Evolutionary conservation across 2,888 invertebrate genomes (phyloP).

Genomic region (Aporophyla nigra): DNA sequence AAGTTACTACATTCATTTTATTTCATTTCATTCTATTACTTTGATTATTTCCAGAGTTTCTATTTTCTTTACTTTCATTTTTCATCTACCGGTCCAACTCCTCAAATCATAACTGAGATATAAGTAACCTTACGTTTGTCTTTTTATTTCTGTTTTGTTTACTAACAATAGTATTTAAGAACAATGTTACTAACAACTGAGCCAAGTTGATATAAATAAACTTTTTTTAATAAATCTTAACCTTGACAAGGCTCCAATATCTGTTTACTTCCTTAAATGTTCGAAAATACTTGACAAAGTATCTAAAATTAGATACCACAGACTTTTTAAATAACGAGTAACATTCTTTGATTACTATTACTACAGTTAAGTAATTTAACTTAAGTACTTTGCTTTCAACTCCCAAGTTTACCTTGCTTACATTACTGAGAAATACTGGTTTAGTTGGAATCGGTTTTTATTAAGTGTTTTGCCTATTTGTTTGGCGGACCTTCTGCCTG

Average conservation of each 20-base stretch:
- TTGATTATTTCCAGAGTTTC: not conserved
- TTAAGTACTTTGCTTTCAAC: constrained; percentile 21
- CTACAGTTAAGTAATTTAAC: constrained; percentile 9
- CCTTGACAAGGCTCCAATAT: not conserved
- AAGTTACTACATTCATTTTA: no score
- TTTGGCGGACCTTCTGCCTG: no score
- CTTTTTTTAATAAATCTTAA: not conserved
- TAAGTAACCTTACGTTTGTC: not conserved
- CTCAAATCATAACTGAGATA: no score
- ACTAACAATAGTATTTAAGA: no score
- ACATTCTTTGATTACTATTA: not conserved
- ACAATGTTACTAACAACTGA: no score
- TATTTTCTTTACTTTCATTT: not conserved
- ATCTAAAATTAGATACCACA: not conserved
- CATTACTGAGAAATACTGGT: constrained; percentile 14
- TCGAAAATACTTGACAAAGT: not conserved
- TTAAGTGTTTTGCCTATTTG: no score
- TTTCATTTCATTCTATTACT: not conserved
- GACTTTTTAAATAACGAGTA: not conserved
- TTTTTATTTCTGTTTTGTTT: no score
- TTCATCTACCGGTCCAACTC: not conserved
- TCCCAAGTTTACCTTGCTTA: constrained; percentile 7
- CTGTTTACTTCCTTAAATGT: not conserved
- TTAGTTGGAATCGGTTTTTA: constrained; percentile 18
- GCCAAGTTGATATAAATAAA: no score